phyloP scores from a whole-genome alignment of 2,888 invertebrate genomes.

The Orchesella flavescens region DNA sequence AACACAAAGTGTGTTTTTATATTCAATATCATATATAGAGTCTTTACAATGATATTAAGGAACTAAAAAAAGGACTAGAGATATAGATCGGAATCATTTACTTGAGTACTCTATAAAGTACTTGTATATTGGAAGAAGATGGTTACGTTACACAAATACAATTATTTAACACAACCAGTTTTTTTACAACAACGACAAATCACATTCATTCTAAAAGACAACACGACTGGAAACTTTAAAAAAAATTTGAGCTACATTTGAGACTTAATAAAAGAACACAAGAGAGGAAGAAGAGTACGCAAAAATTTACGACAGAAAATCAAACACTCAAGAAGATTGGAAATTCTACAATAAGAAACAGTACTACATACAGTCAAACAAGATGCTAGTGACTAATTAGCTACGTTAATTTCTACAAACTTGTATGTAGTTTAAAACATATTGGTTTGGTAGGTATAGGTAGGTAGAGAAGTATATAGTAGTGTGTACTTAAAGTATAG shows the following conservation, averaged over 20 bases:
- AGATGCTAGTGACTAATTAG: neutral
- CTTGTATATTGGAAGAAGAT: neutral
- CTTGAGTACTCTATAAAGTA: neutral
- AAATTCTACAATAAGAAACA: neutral
- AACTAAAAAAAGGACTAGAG: neutral
- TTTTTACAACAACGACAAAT: neutral
- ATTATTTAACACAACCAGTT: neutral
- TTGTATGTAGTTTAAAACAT: neutral
- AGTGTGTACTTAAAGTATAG: neutral
- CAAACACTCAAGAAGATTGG: neutral
- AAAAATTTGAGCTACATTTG: neutral
- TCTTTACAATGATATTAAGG: neutral
- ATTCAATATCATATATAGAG: neutral
- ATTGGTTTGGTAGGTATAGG: neutral
- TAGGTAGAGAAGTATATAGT: neutral
- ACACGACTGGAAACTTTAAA: neutral
- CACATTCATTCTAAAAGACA: constrained; percentile 17
- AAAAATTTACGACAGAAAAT: neutral
- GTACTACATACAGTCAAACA: constrained; percentile 2
- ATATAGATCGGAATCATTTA: neutral
- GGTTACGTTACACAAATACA: too few relatives aligned
- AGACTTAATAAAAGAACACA: neutral
- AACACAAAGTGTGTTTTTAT: neutral
- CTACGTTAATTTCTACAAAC: neutral
- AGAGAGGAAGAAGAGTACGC: neutral